Evolutionary conservation across 2,797 vertebrate genomes (phyloP).

Genomic region (Eutrigla gurnardus): DNA sequence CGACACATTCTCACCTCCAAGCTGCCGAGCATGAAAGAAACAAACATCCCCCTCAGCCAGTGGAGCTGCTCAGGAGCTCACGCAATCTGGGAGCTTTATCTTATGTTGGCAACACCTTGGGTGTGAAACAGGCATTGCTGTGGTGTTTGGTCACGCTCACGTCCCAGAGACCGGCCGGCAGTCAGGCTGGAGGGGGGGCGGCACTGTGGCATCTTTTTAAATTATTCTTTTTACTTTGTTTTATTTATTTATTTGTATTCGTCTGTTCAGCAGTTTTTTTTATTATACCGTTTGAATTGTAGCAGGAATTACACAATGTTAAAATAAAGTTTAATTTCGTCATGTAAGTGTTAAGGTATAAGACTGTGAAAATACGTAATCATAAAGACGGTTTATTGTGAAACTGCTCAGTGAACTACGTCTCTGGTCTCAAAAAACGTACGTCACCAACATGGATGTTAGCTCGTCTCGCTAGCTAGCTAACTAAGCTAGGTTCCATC

Average conservation of each 20-base stretch:
- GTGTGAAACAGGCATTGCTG: conserved; percentile 25
- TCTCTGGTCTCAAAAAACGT: no score
- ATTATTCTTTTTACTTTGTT: neutral
- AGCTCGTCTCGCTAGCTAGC: no score
- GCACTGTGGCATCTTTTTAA: conserved; percentile 21
- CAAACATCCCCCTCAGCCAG: neutral
- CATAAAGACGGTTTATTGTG: no score
- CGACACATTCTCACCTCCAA: neutral
- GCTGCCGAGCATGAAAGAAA: conserved; percentile 11
- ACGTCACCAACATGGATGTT: no score
- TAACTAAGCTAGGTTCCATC: no score
- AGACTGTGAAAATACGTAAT: no score
- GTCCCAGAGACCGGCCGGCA: conserved; percentile 18
- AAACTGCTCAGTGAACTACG: no score
- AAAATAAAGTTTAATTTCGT: no score
- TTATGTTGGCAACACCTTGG: conserved; percentile 20
- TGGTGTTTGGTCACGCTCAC: neutral
- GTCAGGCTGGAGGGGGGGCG: conserved; percentile 31
- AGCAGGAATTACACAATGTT: no score
- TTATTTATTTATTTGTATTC: no score
- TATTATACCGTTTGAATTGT: no score
- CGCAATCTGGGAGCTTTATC: neutral
- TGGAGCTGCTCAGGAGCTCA: conserved; percentile 7
- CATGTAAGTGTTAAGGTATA: no score
- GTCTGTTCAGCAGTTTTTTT: neutral